A percentile compares a stretch with the other conserved stretches of the same genome.
Conservation (phyloP, 2,888 invertebrate genomes). For the Xylota sylvarum region DNA sequence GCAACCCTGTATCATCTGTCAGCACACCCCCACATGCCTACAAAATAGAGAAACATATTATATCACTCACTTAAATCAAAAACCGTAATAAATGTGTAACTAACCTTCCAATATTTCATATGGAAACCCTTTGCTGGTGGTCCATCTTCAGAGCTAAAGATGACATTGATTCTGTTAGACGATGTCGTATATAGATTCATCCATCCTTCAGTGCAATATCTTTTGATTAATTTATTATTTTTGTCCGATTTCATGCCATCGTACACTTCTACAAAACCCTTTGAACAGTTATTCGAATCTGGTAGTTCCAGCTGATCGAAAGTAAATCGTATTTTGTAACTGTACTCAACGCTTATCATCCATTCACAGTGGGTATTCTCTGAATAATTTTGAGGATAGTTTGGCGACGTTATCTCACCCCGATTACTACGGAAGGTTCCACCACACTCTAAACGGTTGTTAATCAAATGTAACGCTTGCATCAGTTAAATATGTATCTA, state of each 20-base stretch:
- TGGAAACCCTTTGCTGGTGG: constrained; percentile 81
- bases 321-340: constrained; percentile 86
- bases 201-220: constrained; percentile 86
- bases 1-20: constrained; percentile 76
- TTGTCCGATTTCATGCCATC: constrained; percentile 80
- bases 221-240: constrained; percentile 85
- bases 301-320: constrained; percentile 88
- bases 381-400: constrained; percentile 93
- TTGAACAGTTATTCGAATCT: constrained; percentile 64
- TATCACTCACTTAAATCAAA: background rate
- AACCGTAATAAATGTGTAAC: background rate
- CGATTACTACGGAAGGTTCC: constrained; percentile 87
- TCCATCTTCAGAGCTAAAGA: constrained; percentile 87
- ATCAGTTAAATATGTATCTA: background rate
- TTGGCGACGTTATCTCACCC: constrained; percentile 91
- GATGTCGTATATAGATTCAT: constrained; percentile 84
- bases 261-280: constrained; percentile 82
- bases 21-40: constrained; percentile 79
- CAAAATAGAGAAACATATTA: background rate
- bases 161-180: constrained; percentile 88
- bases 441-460: constrained; percentile 88
- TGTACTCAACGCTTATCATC: constrained; percentile 89
- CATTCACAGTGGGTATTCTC: constrained; percentile 91
- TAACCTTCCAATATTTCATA: constrained; percentile 78
- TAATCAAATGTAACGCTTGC: background rate